Evolutionary conservation across 1,140 invertebrate species (phyloP), one percentile per base, ranked within the genome.

Genomic region (Drosophila leontia): DNA sequence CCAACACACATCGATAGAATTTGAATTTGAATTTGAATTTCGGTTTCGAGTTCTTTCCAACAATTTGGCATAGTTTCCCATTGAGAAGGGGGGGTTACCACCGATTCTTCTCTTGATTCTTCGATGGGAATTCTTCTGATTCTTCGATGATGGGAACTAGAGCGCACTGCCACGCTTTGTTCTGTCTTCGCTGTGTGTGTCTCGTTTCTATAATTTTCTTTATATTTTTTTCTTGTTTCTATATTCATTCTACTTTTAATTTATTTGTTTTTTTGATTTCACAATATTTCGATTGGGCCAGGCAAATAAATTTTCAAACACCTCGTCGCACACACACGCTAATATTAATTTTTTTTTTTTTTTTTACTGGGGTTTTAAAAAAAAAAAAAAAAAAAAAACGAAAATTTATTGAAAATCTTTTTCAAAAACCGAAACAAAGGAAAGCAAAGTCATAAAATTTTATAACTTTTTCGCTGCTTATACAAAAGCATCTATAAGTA

Each of bases 211-310:
- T 68, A 39, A 48, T 63, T 64, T 50, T 47, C 32, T 41, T 59
- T 34, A 47, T 29, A 32, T 15, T 23, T 26, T 19, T 44, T 23
- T 42, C n/a, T 51, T 34, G 55, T 57, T 59, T 56, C 53, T 35
- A 45, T 37, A 41, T 75, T 39, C 70, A 81, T 86, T 87, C 78
- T 88, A 71, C 80, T 62, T 84, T 87, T 87, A 87, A 90, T 87
- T 87, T 87, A 87, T 87, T 87, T 87, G 80, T 90, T 88, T 84
- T 87, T 87, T 84, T 80, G 80, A 84, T 87, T 87, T 87, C 84
- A 90, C 84, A 87, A 87, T 90, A 90, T 87, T 87, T 90, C 84
- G 84, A 87, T 87, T 75, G 80, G 80, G 72, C 80, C 64, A 88
- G 55, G 80, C 76, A 80, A 84, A 87, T 87, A 87, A 84, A 87